A percentile compares a stretch with the other conserved stretches of the same genome.
Conservation (phyloP, 2,797 vertebrate species). For the Bradypodion pumilum region DNA sequence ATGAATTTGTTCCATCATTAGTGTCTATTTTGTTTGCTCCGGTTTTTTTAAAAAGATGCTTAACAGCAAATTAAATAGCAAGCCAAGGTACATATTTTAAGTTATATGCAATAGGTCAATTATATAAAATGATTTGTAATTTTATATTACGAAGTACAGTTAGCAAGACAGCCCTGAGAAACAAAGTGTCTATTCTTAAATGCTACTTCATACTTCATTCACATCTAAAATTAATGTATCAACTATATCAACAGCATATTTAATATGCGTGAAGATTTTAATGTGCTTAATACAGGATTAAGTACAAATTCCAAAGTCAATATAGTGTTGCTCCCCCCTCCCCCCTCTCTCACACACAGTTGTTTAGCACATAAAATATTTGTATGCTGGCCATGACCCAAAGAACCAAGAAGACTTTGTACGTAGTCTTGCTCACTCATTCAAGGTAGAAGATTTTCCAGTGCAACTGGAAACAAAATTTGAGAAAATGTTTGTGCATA, state of each 20-base stretch:
- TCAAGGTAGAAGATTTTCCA: neutral
- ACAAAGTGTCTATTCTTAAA: constrained; percentile 38
- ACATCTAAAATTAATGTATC: constrained; percentile 19
- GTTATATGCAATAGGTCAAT: neutral
- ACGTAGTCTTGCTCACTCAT: neutral
- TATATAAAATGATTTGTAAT: neutral
- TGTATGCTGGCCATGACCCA: neutral
- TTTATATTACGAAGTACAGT: neutral
- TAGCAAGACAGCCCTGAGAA: neutral
- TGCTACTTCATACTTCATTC: constrained; percentile 51
- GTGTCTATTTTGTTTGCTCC: neutral
- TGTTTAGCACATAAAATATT: neutral
- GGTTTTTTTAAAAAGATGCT: neutral
- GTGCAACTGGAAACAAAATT: constrained; percentile 1
- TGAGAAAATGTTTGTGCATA: neutral
- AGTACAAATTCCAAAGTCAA: constrained; percentile 2
- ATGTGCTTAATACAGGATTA: neutral
- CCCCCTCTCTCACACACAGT: neutral
- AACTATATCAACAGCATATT: constrained; percentile 38
- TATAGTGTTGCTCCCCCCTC: neutral
- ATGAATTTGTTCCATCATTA: neutral
- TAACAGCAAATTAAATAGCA: neutral
- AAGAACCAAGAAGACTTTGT: neutral
- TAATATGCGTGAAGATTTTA: constrained; percentile 7
- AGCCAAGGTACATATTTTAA: neutral